Evolutionary conservation across 2,113 vertebrate genomes (phyloP).

Genomic region (Procavia capensis): DNA sequence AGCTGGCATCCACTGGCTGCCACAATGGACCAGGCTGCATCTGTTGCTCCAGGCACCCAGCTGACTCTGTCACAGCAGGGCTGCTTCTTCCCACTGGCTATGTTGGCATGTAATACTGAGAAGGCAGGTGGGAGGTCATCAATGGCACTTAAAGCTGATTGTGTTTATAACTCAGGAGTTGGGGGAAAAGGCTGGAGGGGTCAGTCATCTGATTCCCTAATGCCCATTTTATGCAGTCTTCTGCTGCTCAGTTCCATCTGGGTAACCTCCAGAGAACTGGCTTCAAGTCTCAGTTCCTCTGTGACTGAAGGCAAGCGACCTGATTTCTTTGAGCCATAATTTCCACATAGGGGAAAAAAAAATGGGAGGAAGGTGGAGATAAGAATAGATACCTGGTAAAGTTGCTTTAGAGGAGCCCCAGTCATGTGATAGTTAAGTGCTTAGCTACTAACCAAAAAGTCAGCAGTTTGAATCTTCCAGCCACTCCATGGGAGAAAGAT

Average conservation of each 20-base stretch:
- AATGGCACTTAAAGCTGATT: background rate
- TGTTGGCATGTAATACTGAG: background rate
- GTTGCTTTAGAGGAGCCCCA: background rate
- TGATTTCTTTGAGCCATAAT: background rate
- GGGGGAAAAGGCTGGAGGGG: background rate
- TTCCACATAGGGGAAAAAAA: background rate
- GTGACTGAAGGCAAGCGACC: background rate
- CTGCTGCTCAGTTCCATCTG: background rate
- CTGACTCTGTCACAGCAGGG: background rate
- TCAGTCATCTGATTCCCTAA: background rate
- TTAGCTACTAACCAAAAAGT: background rate
- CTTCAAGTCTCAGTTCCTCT: background rate
- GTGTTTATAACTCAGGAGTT: background rate
- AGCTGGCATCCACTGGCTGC: constrained; percentile 18
- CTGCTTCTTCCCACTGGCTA: background rate
- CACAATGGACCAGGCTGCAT: background rate
- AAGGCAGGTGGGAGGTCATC: background rate
- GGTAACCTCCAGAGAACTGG: background rate
- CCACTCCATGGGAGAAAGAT: background rate
- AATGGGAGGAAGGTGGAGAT: background rate
- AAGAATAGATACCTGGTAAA: background rate
- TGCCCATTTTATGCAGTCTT: background rate
- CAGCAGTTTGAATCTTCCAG: background rate
- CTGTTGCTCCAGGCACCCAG: constrained; percentile 6
- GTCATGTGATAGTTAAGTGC: background rate